Conservation (phyloP, 2,888 invertebrate species). For the Scelioninae gen. 2 region DNA sequence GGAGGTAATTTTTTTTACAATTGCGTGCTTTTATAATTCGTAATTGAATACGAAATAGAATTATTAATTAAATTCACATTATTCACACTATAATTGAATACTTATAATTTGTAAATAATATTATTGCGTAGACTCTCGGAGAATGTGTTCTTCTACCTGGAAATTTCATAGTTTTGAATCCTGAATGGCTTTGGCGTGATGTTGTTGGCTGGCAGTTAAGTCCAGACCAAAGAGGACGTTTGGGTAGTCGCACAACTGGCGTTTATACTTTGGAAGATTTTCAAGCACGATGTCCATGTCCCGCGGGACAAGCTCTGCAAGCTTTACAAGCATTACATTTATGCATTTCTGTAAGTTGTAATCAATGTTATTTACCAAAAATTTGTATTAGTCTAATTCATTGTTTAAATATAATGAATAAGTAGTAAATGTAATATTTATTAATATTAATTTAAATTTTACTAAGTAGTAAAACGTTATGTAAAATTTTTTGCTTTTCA, state of each 20-base stretch:
- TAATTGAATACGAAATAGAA: too few relatives aligned
- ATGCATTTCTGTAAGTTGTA: constrained; percentile 78
- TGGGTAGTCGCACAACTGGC: constrained; percentile 79
- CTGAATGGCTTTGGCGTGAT: constrained; percentile 82
- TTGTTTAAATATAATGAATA: too few relatives aligned
- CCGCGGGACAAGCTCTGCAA: constrained; percentile 82
- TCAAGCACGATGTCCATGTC: constrained; percentile 83
- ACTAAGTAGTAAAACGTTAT: too few relatives aligned
- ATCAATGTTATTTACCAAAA: too few relatives aligned
- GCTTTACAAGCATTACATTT: constrained; percentile 83
- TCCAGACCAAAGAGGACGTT: constrained; percentile 75
- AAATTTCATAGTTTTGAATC: constrained; percentile 81
- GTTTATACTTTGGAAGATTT: constrained; percentile 85
- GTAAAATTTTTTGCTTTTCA: constrained; percentile 68
- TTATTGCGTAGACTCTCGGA: constrained; percentile 77
- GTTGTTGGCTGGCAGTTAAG: constrained; percentile 82
- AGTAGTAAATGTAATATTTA: too few relatives aligned
- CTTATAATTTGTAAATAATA: background rate
- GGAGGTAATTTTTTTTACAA: constrained; percentile 65
- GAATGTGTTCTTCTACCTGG: constrained; percentile 76
- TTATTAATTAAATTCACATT: too few relatives aligned
- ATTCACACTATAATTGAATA: too few relatives aligned
- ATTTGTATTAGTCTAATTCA: too few relatives aligned
- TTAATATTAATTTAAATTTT: too few relatives aligned
- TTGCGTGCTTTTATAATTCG: background rate